Percentiles rank a stretch among this genome's conserved stretches.
phyloP scores from a whole-genome alignment of 1,140 invertebrate species.

The Parapsyche elsis region DNA sequence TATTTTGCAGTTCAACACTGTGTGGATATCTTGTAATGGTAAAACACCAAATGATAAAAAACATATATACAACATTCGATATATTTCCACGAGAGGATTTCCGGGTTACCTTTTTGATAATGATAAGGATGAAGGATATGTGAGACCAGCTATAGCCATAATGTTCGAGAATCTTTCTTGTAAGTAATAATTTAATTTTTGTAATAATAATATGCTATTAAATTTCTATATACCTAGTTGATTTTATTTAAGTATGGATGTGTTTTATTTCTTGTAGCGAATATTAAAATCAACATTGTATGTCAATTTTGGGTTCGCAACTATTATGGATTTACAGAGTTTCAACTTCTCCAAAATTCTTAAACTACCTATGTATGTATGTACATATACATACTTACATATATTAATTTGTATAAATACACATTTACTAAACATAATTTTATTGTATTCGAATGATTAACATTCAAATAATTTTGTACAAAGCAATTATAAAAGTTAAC shows the following conservation, averaged over 20 bases:
- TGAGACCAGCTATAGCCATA: constrained; percentile 88
- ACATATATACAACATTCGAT: constrained; percentile 83
- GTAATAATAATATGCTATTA: no score
- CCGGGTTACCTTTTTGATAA: constrained; percentile 87
- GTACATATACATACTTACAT: neutral
- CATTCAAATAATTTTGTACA: no score
- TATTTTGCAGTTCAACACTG: constrained; percentile 73
- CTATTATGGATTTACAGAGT: no score
- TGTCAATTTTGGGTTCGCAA: no score
- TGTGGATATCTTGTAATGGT: constrained; percentile 90
- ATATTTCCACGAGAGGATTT: constrained; percentile 79
- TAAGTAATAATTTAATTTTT: constrained; percentile 66
- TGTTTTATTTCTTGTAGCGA: no score
- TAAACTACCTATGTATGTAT: neutral
- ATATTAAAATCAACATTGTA: no score
- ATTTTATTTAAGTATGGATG: no score
- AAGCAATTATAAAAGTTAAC: no score
- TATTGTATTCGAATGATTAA: no score
- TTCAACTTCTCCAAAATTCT: no score
- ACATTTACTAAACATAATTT: neutral
- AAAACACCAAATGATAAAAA: constrained; percentile 91
- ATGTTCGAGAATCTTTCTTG: constrained; percentile 82
- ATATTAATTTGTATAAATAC: neutral
- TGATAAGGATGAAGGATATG: constrained; percentile 83
- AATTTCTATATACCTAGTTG: no score